These are phyloP conservation scores for Pyrocoelia pectoralis DNA, from an alignment of 2,888 invertebrate species.

Conservation along the genomic window DNA sequence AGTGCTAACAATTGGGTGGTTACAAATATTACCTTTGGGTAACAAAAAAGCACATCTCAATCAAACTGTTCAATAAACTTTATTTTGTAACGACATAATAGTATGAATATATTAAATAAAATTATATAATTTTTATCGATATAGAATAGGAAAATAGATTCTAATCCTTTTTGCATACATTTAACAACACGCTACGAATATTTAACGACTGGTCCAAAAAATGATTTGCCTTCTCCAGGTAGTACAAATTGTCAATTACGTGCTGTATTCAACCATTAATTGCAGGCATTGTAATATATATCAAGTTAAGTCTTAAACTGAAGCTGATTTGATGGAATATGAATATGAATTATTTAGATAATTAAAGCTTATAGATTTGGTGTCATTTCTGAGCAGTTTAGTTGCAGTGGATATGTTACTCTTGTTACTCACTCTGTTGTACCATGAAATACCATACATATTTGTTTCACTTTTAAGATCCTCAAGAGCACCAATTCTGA, in stretches of 20 bases:
- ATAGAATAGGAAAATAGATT: not conserved
- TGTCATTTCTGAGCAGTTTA: not conserved
- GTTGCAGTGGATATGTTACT: not conserved
- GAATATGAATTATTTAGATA: not conserved
- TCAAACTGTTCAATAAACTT: not conserved
- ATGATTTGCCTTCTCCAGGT: not conserved
- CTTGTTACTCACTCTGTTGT: not conserved
- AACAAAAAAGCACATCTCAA: too few species aligned
- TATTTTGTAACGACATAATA: not conserved
- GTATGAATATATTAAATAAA: not conserved
- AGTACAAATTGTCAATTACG: not conserved
- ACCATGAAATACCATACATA: not conserved
- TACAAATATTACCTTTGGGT: too few species aligned
- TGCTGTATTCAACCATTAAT: not conserved
- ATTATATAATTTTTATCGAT: not conserved
- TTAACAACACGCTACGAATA: not conserved
- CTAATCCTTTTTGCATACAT: not conserved
- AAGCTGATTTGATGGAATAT: not conserved
- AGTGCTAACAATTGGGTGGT: too few species aligned
- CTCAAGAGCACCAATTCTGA: not conserved
- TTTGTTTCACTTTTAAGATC: not conserved
- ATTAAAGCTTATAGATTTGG: not conserved
- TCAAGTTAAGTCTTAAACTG: not conserved
- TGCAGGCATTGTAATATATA: not conserved
- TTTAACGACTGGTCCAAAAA: not conserved